Percentiles rank a stretch among this genome's conserved stretches.
These are phyloP conservation scores for Drosophila santomea DNA, from an alignment of 1,140 invertebrate species.

Conservation along the genomic window DNA sequence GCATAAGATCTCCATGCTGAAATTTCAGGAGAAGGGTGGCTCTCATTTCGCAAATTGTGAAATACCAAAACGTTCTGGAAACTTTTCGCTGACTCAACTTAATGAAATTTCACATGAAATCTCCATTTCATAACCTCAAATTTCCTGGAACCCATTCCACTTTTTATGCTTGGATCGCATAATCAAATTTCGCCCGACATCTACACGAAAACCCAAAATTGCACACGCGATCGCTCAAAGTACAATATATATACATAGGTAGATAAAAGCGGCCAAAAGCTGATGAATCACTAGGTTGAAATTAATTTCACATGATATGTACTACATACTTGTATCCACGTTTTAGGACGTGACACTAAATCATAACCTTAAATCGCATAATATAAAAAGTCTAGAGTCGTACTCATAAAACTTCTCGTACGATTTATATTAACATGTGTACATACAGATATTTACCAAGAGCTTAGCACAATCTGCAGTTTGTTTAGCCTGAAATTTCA, in stretches of 20 bases:
- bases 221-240: slow-evolving; percentile 3
- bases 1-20: not conserved
- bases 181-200: slow-evolving; percentile 12
- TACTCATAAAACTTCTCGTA: not conserved
- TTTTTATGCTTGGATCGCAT: not conserved
- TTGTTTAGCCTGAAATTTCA: slow-evolving; percentile 32
- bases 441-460: not conserved
- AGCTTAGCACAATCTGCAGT: slow-evolving; percentile 27
- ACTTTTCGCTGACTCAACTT: not conserved
- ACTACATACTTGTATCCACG: not conserved
- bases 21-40: not conserved
- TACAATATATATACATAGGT: not conserved
- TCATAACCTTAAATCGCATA: slow-evolving; percentile 3
- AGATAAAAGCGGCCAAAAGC: not conserved
- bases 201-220: not conserved
- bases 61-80: not conserved
- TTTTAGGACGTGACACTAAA: slow-evolving; percentile 1
- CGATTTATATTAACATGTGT: slow-evolving; percentile 8
- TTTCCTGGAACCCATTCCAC: not conserved
- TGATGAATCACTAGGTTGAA: slow-evolving; percentile 16
- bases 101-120: slow-evolving; percentile 14
- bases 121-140: not conserved
- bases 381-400: not conserved
- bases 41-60: slow-evolving; percentile 15
- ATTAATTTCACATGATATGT: slow-evolving; percentile 32